Percentiles rank a stretch among this genome's conserved stretches.
phyloP scores from a whole-genome alignment of 2,113 vertebrate genomes.

The Terrapene triunguis region DNA sequence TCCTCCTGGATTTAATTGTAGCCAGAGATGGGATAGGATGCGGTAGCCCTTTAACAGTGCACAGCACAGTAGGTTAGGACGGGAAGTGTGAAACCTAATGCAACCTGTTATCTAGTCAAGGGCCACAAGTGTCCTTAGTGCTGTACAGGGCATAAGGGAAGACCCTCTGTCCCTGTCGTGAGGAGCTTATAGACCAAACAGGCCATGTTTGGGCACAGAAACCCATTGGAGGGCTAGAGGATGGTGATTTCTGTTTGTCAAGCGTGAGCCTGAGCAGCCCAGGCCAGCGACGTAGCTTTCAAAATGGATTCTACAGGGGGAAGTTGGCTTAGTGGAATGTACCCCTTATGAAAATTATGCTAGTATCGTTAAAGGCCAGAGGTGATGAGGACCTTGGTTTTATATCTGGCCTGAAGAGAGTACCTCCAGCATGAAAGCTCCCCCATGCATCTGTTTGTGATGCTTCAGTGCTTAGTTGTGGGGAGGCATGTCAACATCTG shows the following conservation, averaged over 20 bases:
- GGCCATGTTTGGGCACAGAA: background rate
- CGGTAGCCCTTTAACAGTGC: background rate
- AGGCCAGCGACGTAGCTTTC: rapidly evolving
- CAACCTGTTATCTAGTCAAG: background rate
- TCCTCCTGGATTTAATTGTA: background rate
- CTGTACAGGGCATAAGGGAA: background rate
- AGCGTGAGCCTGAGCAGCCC: background rate
- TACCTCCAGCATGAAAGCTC: background rate
- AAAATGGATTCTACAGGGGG: background rate
- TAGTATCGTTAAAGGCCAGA: background rate
- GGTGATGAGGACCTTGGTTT: background rate
- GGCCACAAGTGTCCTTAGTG: background rate
- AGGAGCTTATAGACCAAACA: background rate
- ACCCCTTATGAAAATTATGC: background rate
- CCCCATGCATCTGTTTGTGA: background rate
- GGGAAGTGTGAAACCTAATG: background rate
- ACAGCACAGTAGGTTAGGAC: rapidly evolving
- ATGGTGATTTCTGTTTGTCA: background rate
- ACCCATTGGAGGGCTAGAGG: background rate
- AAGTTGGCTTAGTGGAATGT: background rate
- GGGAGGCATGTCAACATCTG: background rate
- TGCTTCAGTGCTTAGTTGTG: background rate
- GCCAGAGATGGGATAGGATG: background rate
- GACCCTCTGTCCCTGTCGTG: rapidly evolving
- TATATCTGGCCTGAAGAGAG: rapidly evolving